These are phyloP conservation scores for Melinaea menophilus DNA, from an alignment of 2,888 invertebrate species.

Conservation along the genomic window DNA sequence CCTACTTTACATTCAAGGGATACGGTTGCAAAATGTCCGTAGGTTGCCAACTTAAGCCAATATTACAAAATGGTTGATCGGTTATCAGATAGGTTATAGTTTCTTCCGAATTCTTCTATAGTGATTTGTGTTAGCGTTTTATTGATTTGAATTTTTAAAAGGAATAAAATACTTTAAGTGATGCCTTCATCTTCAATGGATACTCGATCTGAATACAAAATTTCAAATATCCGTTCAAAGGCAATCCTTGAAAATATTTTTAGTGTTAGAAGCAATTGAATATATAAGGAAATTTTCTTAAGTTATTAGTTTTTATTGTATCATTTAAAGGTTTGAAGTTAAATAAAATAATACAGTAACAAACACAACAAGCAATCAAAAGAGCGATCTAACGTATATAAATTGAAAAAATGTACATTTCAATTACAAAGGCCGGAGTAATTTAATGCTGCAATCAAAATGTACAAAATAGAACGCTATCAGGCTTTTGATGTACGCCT, in stretches of 20 bases:
- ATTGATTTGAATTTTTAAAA: conserved; percentile 22
- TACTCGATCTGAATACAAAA: neutral
- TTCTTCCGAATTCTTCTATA: conserved; percentile 26
- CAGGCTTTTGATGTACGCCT: conserved; percentile 12
- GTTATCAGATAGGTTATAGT: conserved; percentile 31
- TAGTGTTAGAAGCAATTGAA: no score
- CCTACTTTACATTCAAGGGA: conserved; percentile 38
- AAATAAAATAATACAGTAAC: neutral
- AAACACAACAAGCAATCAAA: neutral
- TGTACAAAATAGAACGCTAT: conserved; percentile 10
- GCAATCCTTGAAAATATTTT: no score
- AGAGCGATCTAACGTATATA: neutral
- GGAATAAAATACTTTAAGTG: conserved; percentile 12
- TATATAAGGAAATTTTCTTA: no score
- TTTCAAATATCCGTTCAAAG: neutral
- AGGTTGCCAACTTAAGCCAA: conserved; percentile 35
- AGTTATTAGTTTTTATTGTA: no score
- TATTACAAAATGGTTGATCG: conserved; percentile 36
- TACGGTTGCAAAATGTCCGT: conserved; percentile 36
- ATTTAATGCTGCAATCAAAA: conserved; percentile 6
- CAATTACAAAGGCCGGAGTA: neutral
- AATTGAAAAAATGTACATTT: neutral
- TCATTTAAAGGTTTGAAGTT: no score
- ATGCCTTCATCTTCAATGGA: neutral
- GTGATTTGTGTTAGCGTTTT: conserved; percentile 23